A percentile compares a stretch with the other conserved stretches of the same genome.
These are phyloP conservation scores for Helicoverpa armigera DNA, from an alignment of 1,140 invertebrate genomes.

Conservation along the genomic window DNA sequence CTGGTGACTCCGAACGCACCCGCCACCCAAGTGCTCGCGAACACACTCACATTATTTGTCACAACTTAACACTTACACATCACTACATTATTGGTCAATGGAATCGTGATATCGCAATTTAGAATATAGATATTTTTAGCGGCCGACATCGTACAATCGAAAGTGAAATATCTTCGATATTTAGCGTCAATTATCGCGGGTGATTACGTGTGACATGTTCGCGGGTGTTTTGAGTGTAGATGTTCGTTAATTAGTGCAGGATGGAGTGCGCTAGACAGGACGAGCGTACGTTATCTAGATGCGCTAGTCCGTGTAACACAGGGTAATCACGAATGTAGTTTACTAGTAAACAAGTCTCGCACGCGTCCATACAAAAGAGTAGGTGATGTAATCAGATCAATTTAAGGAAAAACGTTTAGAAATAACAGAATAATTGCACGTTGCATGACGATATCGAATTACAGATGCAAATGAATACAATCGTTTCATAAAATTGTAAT, in stretches of 20 bases:
- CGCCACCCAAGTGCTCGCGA: neutral
- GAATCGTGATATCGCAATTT: conserved; percentile 50
- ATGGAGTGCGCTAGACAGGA: conserved; percentile 22
- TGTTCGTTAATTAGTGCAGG: conserved; percentile 7
- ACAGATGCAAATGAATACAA: neutral
- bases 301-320: neutral
- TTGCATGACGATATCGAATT: neutral
- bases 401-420: conserved; percentile 30
- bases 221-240: conserved; percentile 29
- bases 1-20: neutral
- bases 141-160: conserved; percentile 6
- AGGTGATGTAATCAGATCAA: conserved; percentile 37
- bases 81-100: conserved; percentile 24
- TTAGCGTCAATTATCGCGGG: conserved; percentile 54
- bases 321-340: conserved; percentile 19
- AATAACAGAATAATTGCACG: neutral
- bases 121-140: conserved; percentile 36
- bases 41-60: conserved; percentile 4
- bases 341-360: conserved; percentile 20
- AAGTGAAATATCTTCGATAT: conserved; percentile 51
- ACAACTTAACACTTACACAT: conserved; percentile 34
- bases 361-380: conserved; percentile 27
- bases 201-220: conserved; percentile 42
- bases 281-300: neutral
- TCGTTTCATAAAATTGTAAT: neutral